Conservation (phyloP, 2,888 invertebrate genomes). For the Cheilosia impressa region DNA sequence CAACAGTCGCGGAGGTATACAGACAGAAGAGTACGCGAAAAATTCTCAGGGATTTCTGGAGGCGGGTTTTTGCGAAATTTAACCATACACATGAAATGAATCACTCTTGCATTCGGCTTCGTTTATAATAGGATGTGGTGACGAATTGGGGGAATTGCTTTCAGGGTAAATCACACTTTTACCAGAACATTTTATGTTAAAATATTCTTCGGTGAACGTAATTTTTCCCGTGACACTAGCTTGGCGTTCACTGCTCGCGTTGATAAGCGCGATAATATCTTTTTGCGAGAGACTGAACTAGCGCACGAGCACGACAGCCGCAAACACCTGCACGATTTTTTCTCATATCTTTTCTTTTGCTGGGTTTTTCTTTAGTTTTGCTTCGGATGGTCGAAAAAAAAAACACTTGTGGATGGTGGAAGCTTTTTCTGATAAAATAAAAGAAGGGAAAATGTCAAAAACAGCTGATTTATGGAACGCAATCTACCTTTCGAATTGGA, state of each 20-base stretch:
- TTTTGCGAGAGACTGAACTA: slow-evolving; percentile 38
- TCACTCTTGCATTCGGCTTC: slow-evolving; percentile 11
- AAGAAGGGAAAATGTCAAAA: slow-evolving; percentile 41
- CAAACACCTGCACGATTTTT: slow-evolving; percentile 73
- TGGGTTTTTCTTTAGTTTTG: slow-evolving; percentile 28
- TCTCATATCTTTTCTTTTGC: slow-evolving; percentile 51
- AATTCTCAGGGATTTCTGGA: slow-evolving; percentile 54
- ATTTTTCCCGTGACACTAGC: slow-evolving; percentile 30
- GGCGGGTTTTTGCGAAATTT: slow-evolving; percentile 49
- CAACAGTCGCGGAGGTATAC: slow-evolving; percentile 1
- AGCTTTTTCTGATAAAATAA: slow-evolving; percentile 17
- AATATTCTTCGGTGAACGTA: slow-evolving; percentile 17
- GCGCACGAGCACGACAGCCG: slow-evolving; percentile 47
- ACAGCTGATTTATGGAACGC: slow-evolving; percentile 49
- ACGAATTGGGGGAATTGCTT: not conserved
- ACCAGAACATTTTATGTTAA: slow-evolving; percentile 18
- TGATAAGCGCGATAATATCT: slow-evolving; percentile 40
- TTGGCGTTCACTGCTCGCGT: slow-evolving; percentile 10
- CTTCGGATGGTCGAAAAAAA: slow-evolving; percentile 24
- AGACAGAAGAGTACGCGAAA: slow-evolving; percentile 10
- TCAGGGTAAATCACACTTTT: not conserved
- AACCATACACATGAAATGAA: slow-evolving; percentile 24
- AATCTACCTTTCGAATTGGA: not conserved
- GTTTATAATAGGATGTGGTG: slow-evolving; percentile 15
- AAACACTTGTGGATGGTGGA: slow-evolving; percentile 54